Evolutionary conservation across 2,797 vertebrate species (phyloP), one percentile per base, ranked within the genome.

Genomic region (Philypnodon macrostomus): DNA sequence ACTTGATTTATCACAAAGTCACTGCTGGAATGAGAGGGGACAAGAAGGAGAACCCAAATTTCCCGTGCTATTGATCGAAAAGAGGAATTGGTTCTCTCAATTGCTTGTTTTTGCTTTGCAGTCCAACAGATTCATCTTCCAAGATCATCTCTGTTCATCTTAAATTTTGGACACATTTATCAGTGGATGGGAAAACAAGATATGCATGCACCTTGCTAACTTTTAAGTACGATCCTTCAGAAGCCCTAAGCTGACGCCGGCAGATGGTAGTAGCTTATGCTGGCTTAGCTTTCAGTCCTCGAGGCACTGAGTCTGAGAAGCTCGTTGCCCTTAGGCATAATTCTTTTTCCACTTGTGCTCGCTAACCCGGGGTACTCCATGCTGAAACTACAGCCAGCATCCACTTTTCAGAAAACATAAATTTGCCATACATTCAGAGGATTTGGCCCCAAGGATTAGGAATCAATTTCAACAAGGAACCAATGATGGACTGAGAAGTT

Each of bases 211-310:
- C 72, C 73, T 78, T 59, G 56, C 67, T 70, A 44, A 73, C 72
- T 83, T 80, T 76, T 61, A 76, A 75, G 78, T 63, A 55, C 67
- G 76, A 84, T 84, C 79, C 73, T 78, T 75, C 51, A 58, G 67
- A 81, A 80, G 71, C 71, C 66, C 57, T 68, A 69, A 84, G 75
- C 70, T 80, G 78, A 69, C 51, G 63, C 70, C 24, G 38, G 82
- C 79, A 84, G 81, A 86, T 81, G 84, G 79, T 79, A 73, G 67
- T 71, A 81, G 84, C 75, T 84, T 85, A 84, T 68, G 66, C 64
- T 82, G 81, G 80, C 82, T 87, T 78, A 87, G 71, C 52, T 60
- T 79, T 75, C 70, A 59, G 70, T 81, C 79, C 85, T 79, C 1
- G 60, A 85, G 81, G 83, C 64, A 5, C 62, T 62, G 69, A 71